Base-by-base conservation (phyloP, 2,888 invertebrate genomes). In the Eilema depressum region DNA sequence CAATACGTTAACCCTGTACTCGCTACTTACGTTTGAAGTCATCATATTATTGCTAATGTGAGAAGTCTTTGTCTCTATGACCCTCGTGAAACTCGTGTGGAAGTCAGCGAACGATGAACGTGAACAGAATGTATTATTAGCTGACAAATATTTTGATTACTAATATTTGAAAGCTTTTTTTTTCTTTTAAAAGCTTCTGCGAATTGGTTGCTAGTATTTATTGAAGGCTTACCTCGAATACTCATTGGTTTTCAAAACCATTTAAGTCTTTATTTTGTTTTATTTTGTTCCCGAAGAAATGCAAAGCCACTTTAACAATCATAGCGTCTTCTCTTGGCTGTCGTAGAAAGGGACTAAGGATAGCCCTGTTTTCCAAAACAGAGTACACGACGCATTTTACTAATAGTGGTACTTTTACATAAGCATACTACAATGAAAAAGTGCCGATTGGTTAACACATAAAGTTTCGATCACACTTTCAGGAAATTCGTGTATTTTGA, bases 111-210 rank as follows among this genome's bases (percentile, higher is more conserved):
- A 70, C 67, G 59, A 8, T 41, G 57, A 67, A 85, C 89, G 89
- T 88, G 91, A 65, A 53, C 66, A 47, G 90, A 85, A 91, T 91
- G 90, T 90, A 85, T 70, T 25, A 84, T 88, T 86, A 82, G 75
- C 71, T 71, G 76, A 82, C 76, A 66, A 77, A 72, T 76, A 78
- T 82, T 75, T 78, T 82, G 73, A 74, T 80, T 78, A 80, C 78
- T 77, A 70, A 69, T 80, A 77, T 69, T 75, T 67, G 56, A 68
- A 76, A 70, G 77, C 78, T 77, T 59, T 70, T 77, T 59, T 70
- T 71, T 78, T 68, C 70, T 69, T 63, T 70, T 63, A n/a, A 62
- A 70, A 74, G 66, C 68, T 68, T 71, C 69, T 75, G 71, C 71
- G 59, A 66, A 70, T 68, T 69, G 5, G 63, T 53, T 76, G 28